These are phyloP conservation scores for Illadopsis cleaveri DNA, from an alignment of 2,113 vertebrate species.

Conservation along the genomic window DNA sequence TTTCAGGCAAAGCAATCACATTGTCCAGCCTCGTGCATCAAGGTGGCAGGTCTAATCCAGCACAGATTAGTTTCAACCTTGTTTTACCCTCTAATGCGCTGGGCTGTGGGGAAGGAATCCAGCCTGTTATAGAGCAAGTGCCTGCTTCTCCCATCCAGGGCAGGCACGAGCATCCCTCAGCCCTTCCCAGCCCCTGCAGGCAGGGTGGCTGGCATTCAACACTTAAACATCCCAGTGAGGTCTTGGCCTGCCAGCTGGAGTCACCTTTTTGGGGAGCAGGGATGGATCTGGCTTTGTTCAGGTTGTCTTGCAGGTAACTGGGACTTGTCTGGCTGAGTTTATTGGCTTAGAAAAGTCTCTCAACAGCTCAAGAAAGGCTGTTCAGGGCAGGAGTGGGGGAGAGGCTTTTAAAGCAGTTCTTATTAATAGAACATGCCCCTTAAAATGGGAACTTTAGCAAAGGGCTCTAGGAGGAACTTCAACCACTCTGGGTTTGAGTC, in stretches of 20 bases:
- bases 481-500: not conserved
- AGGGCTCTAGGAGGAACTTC: conserved; percentile 29
- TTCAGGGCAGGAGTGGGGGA: not conserved
- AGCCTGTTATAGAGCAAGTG: not conserved
- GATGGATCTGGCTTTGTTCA: not conserved
- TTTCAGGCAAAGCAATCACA: not conserved
- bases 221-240: not conserved
- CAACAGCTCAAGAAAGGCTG: not conserved
- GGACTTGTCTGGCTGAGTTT: not conserved
- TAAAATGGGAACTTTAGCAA: not conserved
- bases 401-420: not conserved
- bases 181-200: not conserved
- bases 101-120: not conserved
- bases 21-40: conserved; percentile 39
- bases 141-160: not conserved
- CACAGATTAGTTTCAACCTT: conserved; percentile 49
- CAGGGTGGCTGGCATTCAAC: rapidly evolving
- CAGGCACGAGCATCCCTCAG: not conserved
- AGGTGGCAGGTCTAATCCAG: conserved; percentile 55
- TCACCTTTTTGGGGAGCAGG: not conserved
- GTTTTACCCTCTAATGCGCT: conserved; percentile 23
- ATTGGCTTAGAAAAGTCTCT: conserved; percentile 28
- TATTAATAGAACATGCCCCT: conserved; percentile 34
- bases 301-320: not conserved
- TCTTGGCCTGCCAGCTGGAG: not conserved